A percentile compares a stretch with the other conserved stretches of the same genome.
Conservation (phyloP, 2,888 invertebrate genomes). For the Electrophaes corylata region DNA sequence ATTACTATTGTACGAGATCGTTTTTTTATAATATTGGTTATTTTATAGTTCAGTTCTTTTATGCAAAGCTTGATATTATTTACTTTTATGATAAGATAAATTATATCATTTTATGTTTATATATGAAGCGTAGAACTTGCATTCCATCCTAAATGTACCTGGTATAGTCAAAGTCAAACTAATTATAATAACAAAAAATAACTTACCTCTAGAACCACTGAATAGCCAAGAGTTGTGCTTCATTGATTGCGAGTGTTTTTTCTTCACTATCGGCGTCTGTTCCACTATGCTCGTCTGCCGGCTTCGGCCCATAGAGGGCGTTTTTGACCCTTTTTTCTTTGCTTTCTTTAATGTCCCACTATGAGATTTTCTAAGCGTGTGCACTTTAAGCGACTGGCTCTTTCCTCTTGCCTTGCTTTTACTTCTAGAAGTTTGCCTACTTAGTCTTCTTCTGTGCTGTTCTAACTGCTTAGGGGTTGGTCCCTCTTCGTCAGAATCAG, state of each 20-base stretch:
- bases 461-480: slow-evolving; percentile 63
- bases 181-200: background rate
- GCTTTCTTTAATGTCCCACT: slow-evolving; percentile 76
- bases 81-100: too few species aligned
- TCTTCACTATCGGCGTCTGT: slow-evolving; percentile 65
- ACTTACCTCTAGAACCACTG: slow-evolving; percentile 69
- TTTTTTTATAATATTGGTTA: too few species aligned
- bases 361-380: slow-evolving; percentile 74
- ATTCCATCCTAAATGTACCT: too few species aligned
- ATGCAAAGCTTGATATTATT: too few species aligned
- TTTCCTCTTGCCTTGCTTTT: slow-evolving; percentile 78
- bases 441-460: slow-evolving; percentile 73
- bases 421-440: slow-evolving; percentile 76
- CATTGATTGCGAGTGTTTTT: slow-evolving; percentile 64
- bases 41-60: too few species aligned
- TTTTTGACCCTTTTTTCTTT: slow-evolving; percentile 72
- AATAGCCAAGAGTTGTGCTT: slow-evolving; percentile 77
- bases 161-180: too few species aligned
- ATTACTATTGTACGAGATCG: too few species aligned
- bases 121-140: too few species aligned
- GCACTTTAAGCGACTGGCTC: slow-evolving; percentile 75
- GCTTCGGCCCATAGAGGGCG: slow-evolving; percentile 64
- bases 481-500: slow-evolving; percentile 67
- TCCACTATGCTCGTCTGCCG: slow-evolving; percentile 76
- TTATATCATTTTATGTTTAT: too few species aligned